phyloP scores from a whole-genome alignment of 2,888 invertebrate species.

The Synanthedon tipuliformis region DNA sequence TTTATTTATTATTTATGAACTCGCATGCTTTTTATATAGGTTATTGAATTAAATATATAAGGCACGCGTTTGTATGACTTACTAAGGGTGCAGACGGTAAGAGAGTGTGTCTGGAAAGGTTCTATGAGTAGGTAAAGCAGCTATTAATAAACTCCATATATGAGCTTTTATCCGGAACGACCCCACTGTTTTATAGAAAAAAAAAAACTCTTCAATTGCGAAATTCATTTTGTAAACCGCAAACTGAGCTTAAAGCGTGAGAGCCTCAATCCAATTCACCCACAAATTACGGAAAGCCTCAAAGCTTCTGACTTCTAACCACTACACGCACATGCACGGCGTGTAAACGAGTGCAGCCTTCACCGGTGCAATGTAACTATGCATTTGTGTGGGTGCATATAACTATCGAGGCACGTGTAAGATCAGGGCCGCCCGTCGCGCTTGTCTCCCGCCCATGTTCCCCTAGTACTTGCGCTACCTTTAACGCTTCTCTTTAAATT shows the following conservation, averaged over 20 bases:
- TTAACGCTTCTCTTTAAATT: constrained; percentile 11
- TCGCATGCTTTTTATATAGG: too few species aligned
- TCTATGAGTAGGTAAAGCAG: neutral
- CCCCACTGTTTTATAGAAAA: neutral
- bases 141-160: neutral
- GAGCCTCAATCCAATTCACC: constrained; percentile 47
- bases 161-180: neutral
- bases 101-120: too few species aligned
- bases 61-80: too few species aligned
- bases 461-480: constrained; percentile 40
- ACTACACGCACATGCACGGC: constrained; percentile 25
- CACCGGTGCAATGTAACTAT: constrained; percentile 48
- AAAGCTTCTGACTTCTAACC: constrained; percentile 44
- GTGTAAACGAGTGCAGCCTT: constrained; percentile 55
- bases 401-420: constrained; percentile 37
- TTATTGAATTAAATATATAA: too few species aligned
- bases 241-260: constrained; percentile 29
- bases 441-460: constrained; percentile 22
- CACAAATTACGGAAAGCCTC: constrained; percentile 59
- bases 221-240: constrained; percentile 29
- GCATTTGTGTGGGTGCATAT: constrained; percentile 26
- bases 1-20: too few species aligned
- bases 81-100: too few species aligned
- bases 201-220: neutral
- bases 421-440: constrained; percentile 30